phyloP scores from a whole-genome alignment of 1,140 invertebrate genomes.

The Drosophila orena region DNA sequence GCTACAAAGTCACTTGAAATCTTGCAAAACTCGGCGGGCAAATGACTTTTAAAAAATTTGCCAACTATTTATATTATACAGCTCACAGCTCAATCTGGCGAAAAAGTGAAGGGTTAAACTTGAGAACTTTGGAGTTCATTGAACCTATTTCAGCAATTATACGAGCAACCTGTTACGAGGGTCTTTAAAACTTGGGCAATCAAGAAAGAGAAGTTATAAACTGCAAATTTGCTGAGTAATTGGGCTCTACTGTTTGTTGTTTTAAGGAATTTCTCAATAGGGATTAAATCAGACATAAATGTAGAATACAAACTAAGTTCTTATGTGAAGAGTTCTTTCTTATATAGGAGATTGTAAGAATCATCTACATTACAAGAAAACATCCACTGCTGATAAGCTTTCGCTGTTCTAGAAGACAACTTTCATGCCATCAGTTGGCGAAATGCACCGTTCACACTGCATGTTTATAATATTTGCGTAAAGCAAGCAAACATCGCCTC shows the following conservation, averaged over 20 bases:
- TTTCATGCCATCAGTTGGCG: constrained; percentile 23
- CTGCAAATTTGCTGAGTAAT: constrained; percentile 27
- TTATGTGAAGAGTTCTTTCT: too few species aligned
- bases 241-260: constrained; percentile 7
- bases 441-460: constrained; percentile 28
- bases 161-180: constrained; percentile 37
- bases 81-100: constrained; percentile 11
- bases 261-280: too few species aligned
- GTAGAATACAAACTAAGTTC: too few species aligned
- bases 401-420: neutral
- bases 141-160: constrained; percentile 42
- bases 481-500: constrained; percentile 4
- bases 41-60: constrained; percentile 34
- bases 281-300: too few species aligned
- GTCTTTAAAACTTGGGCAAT: constrained; percentile 32
- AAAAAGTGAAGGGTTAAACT: constrained; percentile 17
- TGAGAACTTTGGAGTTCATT: constrained; percentile 39
- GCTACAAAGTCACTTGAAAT: constrained; percentile 45
- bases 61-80: constrained; percentile 43
- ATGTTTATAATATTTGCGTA: constrained; percentile 37
- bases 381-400: constrained; percentile 48
- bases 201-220: constrained; percentile 9
- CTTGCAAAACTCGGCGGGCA: constrained; percentile 36
- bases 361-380: neutral
- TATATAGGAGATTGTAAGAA: too few species aligned